Conservation (phyloP, 2,113 vertebrate species). For the Urocynchramus pylzowi region DNA sequence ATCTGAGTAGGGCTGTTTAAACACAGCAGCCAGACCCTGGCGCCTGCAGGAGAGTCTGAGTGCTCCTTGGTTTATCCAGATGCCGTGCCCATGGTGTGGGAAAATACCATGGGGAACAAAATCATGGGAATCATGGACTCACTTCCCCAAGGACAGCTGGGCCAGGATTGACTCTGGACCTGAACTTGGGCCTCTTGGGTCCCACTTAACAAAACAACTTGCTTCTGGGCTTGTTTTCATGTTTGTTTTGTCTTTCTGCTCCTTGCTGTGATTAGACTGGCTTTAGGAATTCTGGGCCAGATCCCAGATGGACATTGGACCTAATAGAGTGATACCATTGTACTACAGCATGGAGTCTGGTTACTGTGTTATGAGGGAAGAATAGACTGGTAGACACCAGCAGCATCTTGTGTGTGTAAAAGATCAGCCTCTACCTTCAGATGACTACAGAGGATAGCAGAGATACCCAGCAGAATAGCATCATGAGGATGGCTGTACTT, state of each 20-base stretch:
- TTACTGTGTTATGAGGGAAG: background rate
- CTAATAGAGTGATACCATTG: background rate
- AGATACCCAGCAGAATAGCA: background rate
- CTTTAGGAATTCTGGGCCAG: background rate
- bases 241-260: slow-evolving; percentile 18
- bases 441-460: background rate
- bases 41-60: background rate
- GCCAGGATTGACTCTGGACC: background rate
- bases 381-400: background rate
- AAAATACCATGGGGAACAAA: slow-evolving; percentile 15
- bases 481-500: background rate
- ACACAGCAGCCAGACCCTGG: background rate
- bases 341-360: background rate
- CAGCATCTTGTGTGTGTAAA: background rate
- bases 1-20: background rate
- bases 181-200: slow-evolving; percentile 3
- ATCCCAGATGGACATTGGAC: background rate
- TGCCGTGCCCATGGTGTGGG: background rate
- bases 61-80: background rate
- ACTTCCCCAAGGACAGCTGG: background rate
- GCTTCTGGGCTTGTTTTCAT: background rate
- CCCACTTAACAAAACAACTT: background rate
- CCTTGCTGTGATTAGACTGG: background rate
- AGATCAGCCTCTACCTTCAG: background rate
- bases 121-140: background rate